Evolutionary conservation across 2,113 vertebrate species (phyloP).

Genomic region (Gasterosteus nipponicus): DNA sequence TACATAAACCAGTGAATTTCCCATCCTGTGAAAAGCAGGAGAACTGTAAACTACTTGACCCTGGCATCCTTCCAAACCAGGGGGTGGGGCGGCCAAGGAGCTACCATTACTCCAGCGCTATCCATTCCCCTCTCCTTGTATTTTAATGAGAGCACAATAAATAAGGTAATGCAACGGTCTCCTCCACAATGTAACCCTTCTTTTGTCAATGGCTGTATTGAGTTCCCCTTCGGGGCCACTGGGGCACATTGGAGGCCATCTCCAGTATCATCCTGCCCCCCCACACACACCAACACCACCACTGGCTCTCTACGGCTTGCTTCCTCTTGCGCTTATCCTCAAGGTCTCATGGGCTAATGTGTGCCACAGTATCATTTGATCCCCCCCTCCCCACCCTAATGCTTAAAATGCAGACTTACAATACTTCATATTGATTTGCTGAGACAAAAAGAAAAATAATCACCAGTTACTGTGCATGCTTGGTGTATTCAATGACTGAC

Average conservation of each 20-base stretch:
- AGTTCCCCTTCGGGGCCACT: conserved; percentile 74
- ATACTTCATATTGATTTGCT: conserved; percentile 73
- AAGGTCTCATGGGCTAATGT: conserved; percentile 74
- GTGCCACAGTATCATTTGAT: conserved; percentile 72
- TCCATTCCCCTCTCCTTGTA: conserved; percentile 59
- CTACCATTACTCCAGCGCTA: conserved; percentile 59
- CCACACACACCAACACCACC: neutral
- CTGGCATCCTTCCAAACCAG: conserved; percentile 63
- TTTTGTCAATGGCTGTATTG: conserved; percentile 79
- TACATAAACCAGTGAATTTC: conserved; percentile 39
- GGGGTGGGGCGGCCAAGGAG: conserved; percentile 38
- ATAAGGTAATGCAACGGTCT: conserved; percentile 76
- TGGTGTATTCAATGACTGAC: conserved; percentile 52
- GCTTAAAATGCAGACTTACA: conserved; percentile 66
- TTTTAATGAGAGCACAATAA: conserved; percentile 77
- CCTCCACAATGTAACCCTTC: conserved; percentile 73
- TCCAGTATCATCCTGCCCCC: conserved; percentile 63
- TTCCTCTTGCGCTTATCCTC: conserved; percentile 47
- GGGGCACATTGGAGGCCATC: conserved; percentile 71
- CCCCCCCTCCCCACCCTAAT: conserved; percentile 23
- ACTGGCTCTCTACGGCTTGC: conserved; percentile 19
- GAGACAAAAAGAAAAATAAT: conserved; percentile 29
- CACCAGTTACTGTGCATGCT: conserved; percentile 46
- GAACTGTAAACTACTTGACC: conserved; percentile 56
- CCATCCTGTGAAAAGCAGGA: conserved; percentile 16